A percentile compares a stretch with the other conserved stretches of the same genome.
Evolutionary conservation across 2,113 vertebrate genomes (phyloP).

Genomic region (Steatornis caripensis): DNA sequence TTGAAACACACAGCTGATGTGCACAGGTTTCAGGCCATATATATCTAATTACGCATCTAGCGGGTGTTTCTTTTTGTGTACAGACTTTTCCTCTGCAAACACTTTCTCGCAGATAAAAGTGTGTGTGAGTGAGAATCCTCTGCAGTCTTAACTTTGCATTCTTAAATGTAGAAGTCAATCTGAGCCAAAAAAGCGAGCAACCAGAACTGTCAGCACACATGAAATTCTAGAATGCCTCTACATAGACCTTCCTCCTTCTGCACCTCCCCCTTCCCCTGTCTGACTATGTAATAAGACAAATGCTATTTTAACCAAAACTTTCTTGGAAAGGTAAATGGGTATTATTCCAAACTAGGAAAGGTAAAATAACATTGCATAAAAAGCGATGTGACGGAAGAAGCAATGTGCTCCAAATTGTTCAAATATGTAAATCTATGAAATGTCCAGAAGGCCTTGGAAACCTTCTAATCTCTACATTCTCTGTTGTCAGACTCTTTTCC

Average conservation of each 20-base stretch:
- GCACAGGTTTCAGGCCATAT: background rate
- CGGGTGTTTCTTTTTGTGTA: background rate
- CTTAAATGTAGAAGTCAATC: background rate
- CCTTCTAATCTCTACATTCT: background rate
- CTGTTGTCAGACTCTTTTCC: background rate
- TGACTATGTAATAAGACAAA: background rate
- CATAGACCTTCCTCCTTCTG: background rate
- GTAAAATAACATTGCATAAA: background rate
- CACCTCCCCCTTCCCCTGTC: background rate
- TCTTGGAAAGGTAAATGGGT: background rate
- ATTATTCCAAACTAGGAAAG: background rate
- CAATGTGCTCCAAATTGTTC: background rate
- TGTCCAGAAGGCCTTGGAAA: background rate
- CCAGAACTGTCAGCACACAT: background rate
- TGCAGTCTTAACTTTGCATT: background rate
- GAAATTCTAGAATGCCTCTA: background rate
- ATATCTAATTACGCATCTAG: background rate
- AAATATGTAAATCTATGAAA: background rate
- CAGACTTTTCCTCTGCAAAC: background rate
- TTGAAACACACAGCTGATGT: background rate
- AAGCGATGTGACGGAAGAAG: background rate
- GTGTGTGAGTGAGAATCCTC: accelerated
- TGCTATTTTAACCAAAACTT: background rate
- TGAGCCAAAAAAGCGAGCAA: background rate
- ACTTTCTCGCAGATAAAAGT: background rate